Conservation (phyloP, 2,797 vertebrate genomes). For the Catostomus latipinnis region DNA sequence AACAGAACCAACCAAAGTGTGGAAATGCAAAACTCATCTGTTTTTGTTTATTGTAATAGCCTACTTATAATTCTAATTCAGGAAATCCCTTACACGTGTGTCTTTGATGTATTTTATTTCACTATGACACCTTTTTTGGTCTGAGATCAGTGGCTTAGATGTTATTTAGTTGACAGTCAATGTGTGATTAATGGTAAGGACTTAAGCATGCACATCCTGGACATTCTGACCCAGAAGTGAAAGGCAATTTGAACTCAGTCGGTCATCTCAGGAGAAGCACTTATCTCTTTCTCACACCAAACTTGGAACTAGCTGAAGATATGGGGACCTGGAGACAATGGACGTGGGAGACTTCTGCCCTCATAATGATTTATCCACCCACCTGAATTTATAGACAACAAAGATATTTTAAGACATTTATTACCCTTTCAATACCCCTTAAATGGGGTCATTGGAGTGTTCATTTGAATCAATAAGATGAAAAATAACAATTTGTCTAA, state of each 20-base stretch:
- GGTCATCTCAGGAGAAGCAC: conserved; percentile 83
- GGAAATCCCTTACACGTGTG: conserved; percentile 37
- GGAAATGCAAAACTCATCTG: not conserved
- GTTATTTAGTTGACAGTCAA: conserved; percentile 80
- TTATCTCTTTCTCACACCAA: conserved; percentile 80
- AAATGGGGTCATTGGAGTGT: not conserved
- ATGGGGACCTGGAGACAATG: conserved; percentile 33
- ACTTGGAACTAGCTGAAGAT: conserved; percentile 62
- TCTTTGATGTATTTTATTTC: conserved; percentile 60
- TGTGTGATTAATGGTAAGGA: conserved; percentile 83
- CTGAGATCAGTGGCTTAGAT: conserved; percentile 67
- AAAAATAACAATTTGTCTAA: not conserved
- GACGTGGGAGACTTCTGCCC: conserved; percentile 58
- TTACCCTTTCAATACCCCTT: conserved; percentile 36
- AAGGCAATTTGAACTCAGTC: conserved; percentile 72
- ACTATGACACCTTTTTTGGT: conserved; percentile 55
- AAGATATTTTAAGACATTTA: conserved; percentile 75
- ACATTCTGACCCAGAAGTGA: conserved; percentile 77
- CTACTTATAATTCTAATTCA: conserved; percentile 55
- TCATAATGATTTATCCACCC: conserved; percentile 69
- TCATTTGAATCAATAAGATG: not conserved
- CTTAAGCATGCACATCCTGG: conserved; percentile 78
- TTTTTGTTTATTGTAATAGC: not conserved
- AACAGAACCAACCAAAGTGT: not conserved
- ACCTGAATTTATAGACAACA: conserved; percentile 62